Conservation (phyloP, 2,797 vertebrate species). For the Cottoperca gobio region DNA sequence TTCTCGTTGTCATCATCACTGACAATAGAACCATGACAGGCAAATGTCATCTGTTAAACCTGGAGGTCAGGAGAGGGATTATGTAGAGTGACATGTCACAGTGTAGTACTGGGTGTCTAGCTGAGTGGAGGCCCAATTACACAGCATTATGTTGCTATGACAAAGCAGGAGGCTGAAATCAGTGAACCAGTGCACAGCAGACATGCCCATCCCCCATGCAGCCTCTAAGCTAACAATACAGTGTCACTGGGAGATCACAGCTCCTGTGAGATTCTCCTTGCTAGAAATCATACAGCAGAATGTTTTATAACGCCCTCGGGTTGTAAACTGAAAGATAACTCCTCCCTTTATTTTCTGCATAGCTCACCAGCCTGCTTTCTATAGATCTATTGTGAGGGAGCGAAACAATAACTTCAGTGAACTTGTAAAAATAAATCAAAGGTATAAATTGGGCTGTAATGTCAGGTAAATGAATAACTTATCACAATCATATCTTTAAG, state of each 20-base stretch:
- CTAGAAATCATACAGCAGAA: constrained; percentile 43
- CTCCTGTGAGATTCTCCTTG: constrained; percentile 41
- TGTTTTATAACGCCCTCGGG: constrained; percentile 20
- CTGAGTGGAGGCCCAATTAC: constrained; percentile 66
- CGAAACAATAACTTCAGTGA: neutral
- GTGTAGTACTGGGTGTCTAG: constrained; percentile 46
- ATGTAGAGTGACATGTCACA: constrained; percentile 50
- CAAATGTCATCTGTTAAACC: constrained; percentile 28
- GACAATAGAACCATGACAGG: constrained; percentile 1
- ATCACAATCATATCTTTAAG: neutral
- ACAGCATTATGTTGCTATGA: constrained; percentile 70
- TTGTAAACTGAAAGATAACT: constrained; percentile 24
- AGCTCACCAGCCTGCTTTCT: constrained; percentile 3
- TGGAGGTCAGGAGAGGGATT: constrained; percentile 50
- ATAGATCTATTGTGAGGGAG: constrained; percentile 8
- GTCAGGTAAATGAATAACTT: neutral
- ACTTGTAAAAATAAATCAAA: neutral
- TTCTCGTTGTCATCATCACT: neutral
- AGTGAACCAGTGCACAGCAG: constrained; percentile 56
- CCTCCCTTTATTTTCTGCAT: constrained; percentile 1
- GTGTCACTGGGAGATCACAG: constrained; percentile 47
- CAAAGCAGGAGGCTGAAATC: constrained; percentile 70
- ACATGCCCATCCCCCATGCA: constrained; percentile 58
- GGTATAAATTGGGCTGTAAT: neutral
- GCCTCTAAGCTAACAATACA: constrained; percentile 50